Evolutionary conservation across 2,797 vertebrate genomes (phyloP).

Genomic region (Netta rufina): DNA sequence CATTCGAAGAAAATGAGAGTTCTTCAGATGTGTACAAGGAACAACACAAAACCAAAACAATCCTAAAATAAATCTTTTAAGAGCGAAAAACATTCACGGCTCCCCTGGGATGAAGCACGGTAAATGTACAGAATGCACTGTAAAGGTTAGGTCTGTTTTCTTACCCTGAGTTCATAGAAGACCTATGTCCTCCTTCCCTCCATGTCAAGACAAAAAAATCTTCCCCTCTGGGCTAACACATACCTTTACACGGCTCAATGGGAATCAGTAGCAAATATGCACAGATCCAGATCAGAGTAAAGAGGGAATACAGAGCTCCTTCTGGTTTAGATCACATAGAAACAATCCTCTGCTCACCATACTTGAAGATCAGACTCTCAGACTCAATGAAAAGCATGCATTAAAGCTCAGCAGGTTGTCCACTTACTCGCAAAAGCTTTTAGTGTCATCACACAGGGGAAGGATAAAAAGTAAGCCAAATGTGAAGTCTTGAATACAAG

Average conservation of each 20-base stretch:
- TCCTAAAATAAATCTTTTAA: not conserved
- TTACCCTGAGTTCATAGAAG: not conserved
- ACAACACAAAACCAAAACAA: not conserved
- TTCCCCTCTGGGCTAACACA: not conserved
- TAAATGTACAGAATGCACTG: not conserved
- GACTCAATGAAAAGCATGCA: not conserved
- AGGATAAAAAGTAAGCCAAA: not conserved
- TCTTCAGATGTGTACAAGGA: not conserved
- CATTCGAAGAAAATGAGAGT: not conserved
- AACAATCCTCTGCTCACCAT: not conserved
- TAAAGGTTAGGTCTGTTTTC: not conserved
- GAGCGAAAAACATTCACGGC: not conserved
- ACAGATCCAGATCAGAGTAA: not conserved
- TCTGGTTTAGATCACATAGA: not conserved
- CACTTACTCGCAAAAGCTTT: not conserved
- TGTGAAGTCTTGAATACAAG: not conserved
- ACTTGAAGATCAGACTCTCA: not conserved
- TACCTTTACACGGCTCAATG: not conserved
- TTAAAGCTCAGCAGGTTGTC: not conserved
- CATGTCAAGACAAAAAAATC: not conserved
- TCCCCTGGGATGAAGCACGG: not conserved
- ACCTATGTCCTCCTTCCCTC: not conserved
- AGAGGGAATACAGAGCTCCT: not conserved
- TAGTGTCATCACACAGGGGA: not conserved
- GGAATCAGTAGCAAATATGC: not conserved